Evolutionary conservation across 2,797 vertebrate species (phyloP).

Genomic region (Sebastes steindachneri): DNA sequence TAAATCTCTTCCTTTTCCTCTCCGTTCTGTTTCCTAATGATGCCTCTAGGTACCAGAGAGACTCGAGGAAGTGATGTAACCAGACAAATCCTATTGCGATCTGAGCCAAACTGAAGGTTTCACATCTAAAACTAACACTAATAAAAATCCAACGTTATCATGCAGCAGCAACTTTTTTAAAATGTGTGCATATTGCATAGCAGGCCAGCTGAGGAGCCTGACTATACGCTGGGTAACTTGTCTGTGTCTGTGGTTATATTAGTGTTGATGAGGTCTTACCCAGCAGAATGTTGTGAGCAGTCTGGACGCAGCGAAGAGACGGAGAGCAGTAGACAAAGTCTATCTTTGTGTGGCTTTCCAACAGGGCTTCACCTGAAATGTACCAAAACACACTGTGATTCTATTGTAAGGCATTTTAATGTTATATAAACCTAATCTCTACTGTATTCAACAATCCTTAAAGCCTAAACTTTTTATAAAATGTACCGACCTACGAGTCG

Average conservation of each 20-base stretch:
- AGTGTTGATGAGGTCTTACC: conserved; percentile 77
- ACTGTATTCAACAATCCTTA: neutral
- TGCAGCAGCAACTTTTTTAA: neutral
- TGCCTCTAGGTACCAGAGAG: neutral
- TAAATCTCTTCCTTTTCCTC: neutral
- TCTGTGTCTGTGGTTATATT: neutral
- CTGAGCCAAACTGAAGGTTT: neutral
- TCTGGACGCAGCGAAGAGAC: conserved; percentile 96
- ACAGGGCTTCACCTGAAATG: conserved; percentile 90
- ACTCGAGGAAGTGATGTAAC: neutral
- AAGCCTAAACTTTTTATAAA: neutral
- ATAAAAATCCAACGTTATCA: neutral
- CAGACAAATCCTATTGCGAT: neutral
- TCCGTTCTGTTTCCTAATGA: conserved; percentile 7
- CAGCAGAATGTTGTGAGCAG: conserved; percentile 94
- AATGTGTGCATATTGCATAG: neutral
- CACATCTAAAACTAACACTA: neutral
- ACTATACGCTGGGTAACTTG: neutral
- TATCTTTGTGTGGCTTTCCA: conserved; percentile 90
- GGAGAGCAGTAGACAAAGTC: conserved; percentile 97
- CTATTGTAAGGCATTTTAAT: neutral
- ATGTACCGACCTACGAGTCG: conserved; percentile 90
- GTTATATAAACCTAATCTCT: neutral
- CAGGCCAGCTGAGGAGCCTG: neutral
- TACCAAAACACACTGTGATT: conserved; percentile 4